Conservation (phyloP, 2,797 vertebrate species). For the Helostoma temminkii region DNA sequence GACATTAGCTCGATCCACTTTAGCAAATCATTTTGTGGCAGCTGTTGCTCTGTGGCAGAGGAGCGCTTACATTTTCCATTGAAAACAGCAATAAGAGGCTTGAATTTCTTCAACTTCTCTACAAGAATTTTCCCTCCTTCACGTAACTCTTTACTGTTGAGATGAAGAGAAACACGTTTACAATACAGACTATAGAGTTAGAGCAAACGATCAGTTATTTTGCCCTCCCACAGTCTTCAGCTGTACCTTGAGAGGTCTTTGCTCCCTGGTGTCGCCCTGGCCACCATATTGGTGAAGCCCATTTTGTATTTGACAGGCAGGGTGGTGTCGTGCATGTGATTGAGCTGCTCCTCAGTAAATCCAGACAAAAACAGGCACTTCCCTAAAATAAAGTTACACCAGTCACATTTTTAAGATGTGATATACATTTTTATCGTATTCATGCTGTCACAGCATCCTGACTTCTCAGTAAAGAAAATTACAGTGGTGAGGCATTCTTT, state of each 20-base stretch:
- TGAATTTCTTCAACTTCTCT: constrained; percentile 95
- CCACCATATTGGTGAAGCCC: constrained; percentile 99
- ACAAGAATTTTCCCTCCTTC: constrained; percentile 98
- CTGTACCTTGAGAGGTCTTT: constrained; percentile 95
- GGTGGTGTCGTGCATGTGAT: constrained; percentile 91
- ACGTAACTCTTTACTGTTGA: constrained; percentile 93
- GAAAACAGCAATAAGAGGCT: constrained; percentile 97
- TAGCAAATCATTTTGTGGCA: background rate
- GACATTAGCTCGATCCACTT: constrained; percentile 2
- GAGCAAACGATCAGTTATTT: no score
- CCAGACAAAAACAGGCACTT: constrained; percentile 98
- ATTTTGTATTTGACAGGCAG: constrained; percentile 96
- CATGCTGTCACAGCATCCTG: no score
- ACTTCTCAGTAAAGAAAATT: no score
- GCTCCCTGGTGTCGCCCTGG: constrained; percentile 95
- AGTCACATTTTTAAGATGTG: no score
- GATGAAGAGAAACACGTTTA: background rate
- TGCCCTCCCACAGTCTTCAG: background rate
- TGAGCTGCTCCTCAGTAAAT: constrained; percentile 93
- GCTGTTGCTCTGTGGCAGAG: background rate
- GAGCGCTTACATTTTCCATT: constrained; percentile 90
- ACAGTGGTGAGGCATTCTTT: no score
- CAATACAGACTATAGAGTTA: background rate
- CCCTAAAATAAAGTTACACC: constrained; percentile 82
- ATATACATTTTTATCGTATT: no score